A percentile compares a stretch with the other conserved stretches of the same genome.
Evolutionary conservation across 2,888 invertebrate species (phyloP).

Genomic region (Andrena hattorfiana): DNA sequence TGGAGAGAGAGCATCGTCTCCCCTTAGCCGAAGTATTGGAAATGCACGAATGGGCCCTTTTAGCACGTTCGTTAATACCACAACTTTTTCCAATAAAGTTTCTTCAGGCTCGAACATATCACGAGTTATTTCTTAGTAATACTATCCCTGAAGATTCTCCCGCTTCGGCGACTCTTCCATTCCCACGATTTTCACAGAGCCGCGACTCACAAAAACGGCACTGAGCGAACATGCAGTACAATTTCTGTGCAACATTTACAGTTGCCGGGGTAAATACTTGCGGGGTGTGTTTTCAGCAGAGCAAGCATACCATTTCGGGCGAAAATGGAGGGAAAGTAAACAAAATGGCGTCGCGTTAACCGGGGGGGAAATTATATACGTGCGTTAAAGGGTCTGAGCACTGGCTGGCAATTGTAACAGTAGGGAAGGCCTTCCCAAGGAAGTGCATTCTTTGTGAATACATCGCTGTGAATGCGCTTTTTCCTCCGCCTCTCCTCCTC

Average conservation of each 20-base stretch:
- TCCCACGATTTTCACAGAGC: too few relatives aligned
- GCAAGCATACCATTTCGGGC: background rate
- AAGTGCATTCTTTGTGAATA: conserved; percentile 1
- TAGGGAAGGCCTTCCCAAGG: background rate
- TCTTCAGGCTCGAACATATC: too few relatives aligned
- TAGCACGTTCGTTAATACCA: too few relatives aligned
- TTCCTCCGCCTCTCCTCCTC: background rate
- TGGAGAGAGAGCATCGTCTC: conserved; percentile 16
- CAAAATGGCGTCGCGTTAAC: conserved; percentile 9
- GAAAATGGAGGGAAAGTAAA: background rate
- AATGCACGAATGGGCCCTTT: conserved; percentile 1
- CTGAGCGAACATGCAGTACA: background rate
- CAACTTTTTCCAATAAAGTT: too few relatives aligned
- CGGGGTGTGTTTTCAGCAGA: background rate
- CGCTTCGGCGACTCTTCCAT: too few relatives aligned
- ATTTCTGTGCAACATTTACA: background rate
- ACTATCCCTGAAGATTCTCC: too few relatives aligned
- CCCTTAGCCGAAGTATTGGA: conserved; percentile 21
- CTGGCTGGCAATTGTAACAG: conserved; percentile 1
- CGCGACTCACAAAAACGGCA: too few relatives aligned
- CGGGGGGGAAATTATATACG: background rate
- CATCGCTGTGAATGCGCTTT: conserved; percentile 5
- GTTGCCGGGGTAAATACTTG: background rate
- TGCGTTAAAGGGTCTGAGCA: background rate
- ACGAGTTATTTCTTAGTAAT: too few relatives aligned